Base-by-base conservation (phyloP, 2,113 vertebrate genomes). In the Callipepla squamata region DNA sequence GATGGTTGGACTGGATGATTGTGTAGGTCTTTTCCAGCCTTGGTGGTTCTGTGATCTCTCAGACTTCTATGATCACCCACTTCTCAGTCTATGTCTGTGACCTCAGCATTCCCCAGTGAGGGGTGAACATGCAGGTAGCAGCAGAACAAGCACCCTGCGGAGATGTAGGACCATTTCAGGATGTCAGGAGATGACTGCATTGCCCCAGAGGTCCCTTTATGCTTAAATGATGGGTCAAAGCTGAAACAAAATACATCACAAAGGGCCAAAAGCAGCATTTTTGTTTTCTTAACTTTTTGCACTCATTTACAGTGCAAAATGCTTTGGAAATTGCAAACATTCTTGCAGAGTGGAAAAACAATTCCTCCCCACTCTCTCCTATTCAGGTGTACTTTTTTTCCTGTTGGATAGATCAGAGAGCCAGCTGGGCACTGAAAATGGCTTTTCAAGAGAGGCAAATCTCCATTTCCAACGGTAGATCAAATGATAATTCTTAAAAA, bases 361-460 rank as follows among this genome's bases (percentile, higher is more conserved):
- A 93, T 92, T 57, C 58, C 22, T 19, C 32, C 32, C 14, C 40
- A 45, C 44, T 28, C 50, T 38, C 55, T 47, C 42, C 40, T 50
- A 28, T 40, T 89, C 74, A 87, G 90, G 85, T 93, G 72, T 61
- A 45, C 40, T 55, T 81, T 75, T 75, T 47, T 67, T 57, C 92
- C 92, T 87, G 45, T 73, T 70, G 45, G 36, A 58, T 79, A 84
- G 59, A 44, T n/a, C 48, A 86, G 26, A 92, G 90, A 84, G 45
- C n/a, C 88, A 95, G 84, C 58, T 87, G 89, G 70, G 79, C 40
- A 42, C 67, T 63, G 80, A 59, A 93, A 91, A 92, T 73, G 82
- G 81, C 70, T 93, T 92, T 91, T 79, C 79, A 89, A 83, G 91
- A 82, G 74, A 62, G 73, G 70, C 61, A 77, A 91, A 91, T 30